Base-by-base conservation (phyloP, 2,113 vertebrate species). In the Brachyhypopomus occidentalis region DNA sequence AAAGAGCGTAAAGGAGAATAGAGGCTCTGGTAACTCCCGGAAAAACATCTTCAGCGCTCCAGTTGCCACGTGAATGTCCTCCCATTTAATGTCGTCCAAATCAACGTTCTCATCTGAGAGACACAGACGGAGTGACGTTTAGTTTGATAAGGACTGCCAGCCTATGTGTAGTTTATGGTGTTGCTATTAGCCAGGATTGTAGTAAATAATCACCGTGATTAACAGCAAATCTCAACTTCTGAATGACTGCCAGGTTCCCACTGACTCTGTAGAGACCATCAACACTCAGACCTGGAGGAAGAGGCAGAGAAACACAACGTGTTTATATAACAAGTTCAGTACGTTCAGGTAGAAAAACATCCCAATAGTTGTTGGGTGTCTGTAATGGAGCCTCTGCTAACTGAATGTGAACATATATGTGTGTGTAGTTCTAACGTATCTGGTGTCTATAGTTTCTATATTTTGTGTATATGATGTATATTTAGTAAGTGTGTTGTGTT, bases 31-130 rank as follows among this genome's bases (percentile, higher is more conserved):
- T 75, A 99, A 88, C 90, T 99, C 97, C 86, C 97, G 93, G 90
- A 99, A 98, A 91, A 96, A 98, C 98, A 99, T 98, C 93, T 99
- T 99, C 1, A 99, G 90, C 2, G 97, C 98, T 89, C 98, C 98
- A 0, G 97, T 96, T 82, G 95, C 95, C 75, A 99, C 97, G 14
- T 99, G 97, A 87, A 98, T 96, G 87, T 99, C 97, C 91, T 99
- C 98, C 97, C 97, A 99, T 92, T 99, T 98, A 73, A 90, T 91
- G 75, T 98, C 97, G 16, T 89, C 90, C 88, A 98, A 91, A 84
- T 95, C 95, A 87, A 99, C 87, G 84, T 95, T 97, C 90, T 99
- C 97, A 93, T 99, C 98, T 99, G 89, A 67, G 56, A 64, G 11
- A 72, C 20, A 67, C 2, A 52, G 3, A 5, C 14, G 48, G 58